A percentile compares a stretch with the other conserved stretches of the same genome.
Conservation (phyloP, 2,888 invertebrate species). For the Galeopsomyia nigrocyanea region DNA sequence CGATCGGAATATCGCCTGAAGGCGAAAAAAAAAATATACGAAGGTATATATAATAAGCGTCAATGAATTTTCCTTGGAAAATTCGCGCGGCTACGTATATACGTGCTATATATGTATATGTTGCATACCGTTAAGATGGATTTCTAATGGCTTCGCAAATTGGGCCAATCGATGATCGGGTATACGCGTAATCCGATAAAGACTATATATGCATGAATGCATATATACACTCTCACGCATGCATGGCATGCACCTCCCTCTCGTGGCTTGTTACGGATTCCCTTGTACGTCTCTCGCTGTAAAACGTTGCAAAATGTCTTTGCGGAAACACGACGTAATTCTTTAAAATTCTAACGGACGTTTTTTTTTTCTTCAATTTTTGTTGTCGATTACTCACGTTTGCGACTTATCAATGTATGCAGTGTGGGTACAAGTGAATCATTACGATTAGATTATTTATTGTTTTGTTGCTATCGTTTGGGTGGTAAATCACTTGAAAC, state of each 20-base stretch:
- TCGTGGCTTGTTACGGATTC: background rate
- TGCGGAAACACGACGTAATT: too few relatives aligned
- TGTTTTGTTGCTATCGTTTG: too few relatives aligned
- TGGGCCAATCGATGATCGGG: conserved; percentile 59
- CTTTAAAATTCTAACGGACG: too few relatives aligned
- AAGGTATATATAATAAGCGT: conserved; percentile 21
- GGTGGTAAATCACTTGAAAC: too few relatives aligned
- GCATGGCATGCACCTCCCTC: background rate
- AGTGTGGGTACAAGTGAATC: too few relatives aligned
- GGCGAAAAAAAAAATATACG: conserved; percentile 5
- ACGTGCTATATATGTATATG: too few relatives aligned
- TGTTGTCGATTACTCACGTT: too few relatives aligned
- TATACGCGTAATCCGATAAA: conserved; percentile 54
- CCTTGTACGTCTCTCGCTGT: background rate
- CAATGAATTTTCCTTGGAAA: background rate
- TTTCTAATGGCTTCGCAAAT: conserved; percentile 51
- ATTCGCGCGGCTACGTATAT: background rate
- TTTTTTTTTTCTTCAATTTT: too few relatives aligned
- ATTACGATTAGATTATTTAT: too few relatives aligned
- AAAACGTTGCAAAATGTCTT: too few relatives aligned
- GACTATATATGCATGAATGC: background rate
- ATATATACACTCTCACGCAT: too few relatives aligned
- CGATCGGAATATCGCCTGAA: background rate
- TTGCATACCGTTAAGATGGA: background rate
- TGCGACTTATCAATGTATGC: too few relatives aligned